These are phyloP conservation scores for Xyrichtys novacula DNA, from an alignment of 2,797 vertebrate genomes.

Conservation along the genomic window DNA sequence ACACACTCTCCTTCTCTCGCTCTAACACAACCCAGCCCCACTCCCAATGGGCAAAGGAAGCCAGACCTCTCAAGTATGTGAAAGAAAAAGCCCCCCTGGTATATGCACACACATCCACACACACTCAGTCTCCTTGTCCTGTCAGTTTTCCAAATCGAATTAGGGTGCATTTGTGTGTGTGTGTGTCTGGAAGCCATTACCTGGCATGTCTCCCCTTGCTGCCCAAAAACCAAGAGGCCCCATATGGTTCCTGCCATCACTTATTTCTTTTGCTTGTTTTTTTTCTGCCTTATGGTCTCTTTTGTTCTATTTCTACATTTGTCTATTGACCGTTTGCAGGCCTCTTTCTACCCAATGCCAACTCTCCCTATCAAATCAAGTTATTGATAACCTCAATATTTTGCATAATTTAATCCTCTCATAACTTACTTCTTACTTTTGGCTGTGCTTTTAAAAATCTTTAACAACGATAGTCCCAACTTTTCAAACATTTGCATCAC, in stretches of 20 bases:
- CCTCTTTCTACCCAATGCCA: not conserved
- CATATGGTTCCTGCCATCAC: constrained; percentile 64
- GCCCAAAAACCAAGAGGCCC: constrained; percentile 72
- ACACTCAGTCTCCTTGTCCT: constrained; percentile 50
- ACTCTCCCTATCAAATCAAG: not conserved
- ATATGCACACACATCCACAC: constrained; percentile 41
- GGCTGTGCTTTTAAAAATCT: constrained; percentile 10
- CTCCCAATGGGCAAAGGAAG: constrained; percentile 65
- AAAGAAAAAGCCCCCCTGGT: constrained; percentile 58
- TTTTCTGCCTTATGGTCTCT: constrained; percentile 34
- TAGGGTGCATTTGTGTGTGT: constrained; percentile 46
- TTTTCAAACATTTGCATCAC: not conserved
- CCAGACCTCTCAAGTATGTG: constrained; percentile 50
- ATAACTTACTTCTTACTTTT: not conserved
- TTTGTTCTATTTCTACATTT: constrained; percentile 33
- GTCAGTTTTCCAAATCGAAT: constrained; percentile 73
- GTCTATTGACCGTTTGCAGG: constrained; percentile 13
- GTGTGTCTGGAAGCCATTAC: constrained; percentile 81
- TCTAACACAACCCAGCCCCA: constrained; percentile 23
- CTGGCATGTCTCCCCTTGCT: constrained; percentile 66
- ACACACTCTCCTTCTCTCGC: constrained; percentile 18
- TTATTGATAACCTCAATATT: constrained; percentile 11
- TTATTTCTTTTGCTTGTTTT: constrained; percentile 15
- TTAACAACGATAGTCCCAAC: too few species aligned
- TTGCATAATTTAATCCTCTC: constrained; percentile 11